phyloP scores from a whole-genome alignment of 2,113 vertebrate genomes.

The Prolemur simus region DNA sequence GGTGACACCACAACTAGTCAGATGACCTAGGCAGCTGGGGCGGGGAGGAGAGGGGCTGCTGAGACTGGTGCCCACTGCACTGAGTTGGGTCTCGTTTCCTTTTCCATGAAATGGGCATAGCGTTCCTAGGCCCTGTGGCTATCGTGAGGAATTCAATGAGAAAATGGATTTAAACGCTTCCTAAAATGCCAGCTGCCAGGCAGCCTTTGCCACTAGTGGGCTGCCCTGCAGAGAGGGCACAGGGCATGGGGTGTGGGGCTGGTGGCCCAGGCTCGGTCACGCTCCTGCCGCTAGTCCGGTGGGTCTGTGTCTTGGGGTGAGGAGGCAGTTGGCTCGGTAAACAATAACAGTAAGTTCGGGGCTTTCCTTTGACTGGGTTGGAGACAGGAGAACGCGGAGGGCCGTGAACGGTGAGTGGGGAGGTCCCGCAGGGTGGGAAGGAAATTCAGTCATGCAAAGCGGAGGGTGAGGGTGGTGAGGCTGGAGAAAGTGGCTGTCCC shows the following conservation, averaged over 20 bases:
- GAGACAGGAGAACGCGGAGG: constrained; percentile 51
- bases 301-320: background rate
- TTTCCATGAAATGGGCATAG: background rate
- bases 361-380: constrained; percentile 56
- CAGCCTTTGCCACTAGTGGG: background rate
- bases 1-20: background rate
- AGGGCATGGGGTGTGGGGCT: fast-evolving
- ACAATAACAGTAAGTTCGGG: constrained; percentile 63
- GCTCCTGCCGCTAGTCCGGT: background rate
- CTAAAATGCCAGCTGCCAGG: background rate
- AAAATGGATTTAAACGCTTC: background rate
- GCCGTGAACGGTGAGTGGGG: background rate
- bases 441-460: constrained; percentile 39
- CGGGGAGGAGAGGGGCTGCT: background rate
- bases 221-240: too few species aligned
- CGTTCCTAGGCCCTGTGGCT: background rate
- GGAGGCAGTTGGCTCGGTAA: constrained; percentile 23
- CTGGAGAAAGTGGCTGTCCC: constrained; percentile 29
- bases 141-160: background rate
- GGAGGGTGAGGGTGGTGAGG: background rate
- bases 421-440: background rate
- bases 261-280: background rate
- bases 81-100: background rate
- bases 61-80: background rate
- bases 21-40: background rate